Evolutionary conservation across 2,888 invertebrate species (phyloP), one percentile per base, ranked within the genome.

Genomic region (Ophion costatus): DNA sequence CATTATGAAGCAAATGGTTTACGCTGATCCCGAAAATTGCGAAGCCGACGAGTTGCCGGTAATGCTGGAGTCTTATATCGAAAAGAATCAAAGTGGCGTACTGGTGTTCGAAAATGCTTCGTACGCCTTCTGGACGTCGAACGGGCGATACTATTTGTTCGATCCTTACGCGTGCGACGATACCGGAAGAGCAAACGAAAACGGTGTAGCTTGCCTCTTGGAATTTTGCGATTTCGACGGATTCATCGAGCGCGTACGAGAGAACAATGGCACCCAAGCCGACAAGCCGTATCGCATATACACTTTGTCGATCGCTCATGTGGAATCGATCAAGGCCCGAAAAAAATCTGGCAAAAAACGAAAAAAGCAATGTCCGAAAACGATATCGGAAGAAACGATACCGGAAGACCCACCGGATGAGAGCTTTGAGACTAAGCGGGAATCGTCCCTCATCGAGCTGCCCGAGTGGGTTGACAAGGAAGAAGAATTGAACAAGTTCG

Each of bases 161-260:
- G 92, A 93, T 85, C 89, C 93, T 6, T 93, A 93, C 63, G 61
- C 88, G 6, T 93, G 93, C 57, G 91, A 93, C 64, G 87, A 90
- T 0, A 83, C 82, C 3, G 93, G 93, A 0, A 78, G 75, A 10
- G 86, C 87, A 0, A 84, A 10, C 11, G 82, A 85, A 0, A 56
- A 33, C 11, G 93, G 93, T 0, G 79, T 51, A 0, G 89, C 89
- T 3, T 92, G 92, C 17, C 83, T 94, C 2, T 88, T 93, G 80
- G 81, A 88, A 64, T 91, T 92, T 45, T 88, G 88, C 14, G 80
- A 89, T 4, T 75, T 89, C 0, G 76, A 83, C 0, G 51, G 87
- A 0, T 88, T 93, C 87, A 33, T 92, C 0, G 69, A 84, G 0
- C 89, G 89, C 73, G 90, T 94, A 3, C 78, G 85, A 20, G 76